Percentiles rank a stretch among this genome's conserved stretches.
Conservation (phyloP, 2,113 vertebrate genomes). For the Machaerirhynchus nigripectus region DNA sequence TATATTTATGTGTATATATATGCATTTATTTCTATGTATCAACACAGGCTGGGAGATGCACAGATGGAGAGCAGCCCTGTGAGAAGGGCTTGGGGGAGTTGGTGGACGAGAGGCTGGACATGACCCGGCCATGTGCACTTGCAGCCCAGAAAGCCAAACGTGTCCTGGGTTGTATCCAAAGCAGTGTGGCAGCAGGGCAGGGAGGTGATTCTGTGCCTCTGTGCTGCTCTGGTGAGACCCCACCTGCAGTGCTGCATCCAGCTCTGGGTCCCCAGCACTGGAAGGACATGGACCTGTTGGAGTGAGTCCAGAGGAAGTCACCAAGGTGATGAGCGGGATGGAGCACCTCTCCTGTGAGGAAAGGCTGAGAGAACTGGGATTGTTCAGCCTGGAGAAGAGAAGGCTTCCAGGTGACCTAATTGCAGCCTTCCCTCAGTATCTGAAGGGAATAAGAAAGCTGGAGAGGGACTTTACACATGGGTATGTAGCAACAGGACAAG, state of each 20-base stretch:
- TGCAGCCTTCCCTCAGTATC: not conserved
- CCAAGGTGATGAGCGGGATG: not conserved
- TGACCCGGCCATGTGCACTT: fast-evolving
- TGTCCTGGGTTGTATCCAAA: not conserved
- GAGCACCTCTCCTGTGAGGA: not conserved
- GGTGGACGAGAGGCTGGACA: not conserved
- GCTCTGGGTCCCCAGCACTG: not conserved
- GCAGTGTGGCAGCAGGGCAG: not conserved
- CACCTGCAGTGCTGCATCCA: not conserved
- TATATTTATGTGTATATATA: not conserved
- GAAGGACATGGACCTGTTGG: fast-evolving
- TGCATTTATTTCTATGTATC: not conserved
- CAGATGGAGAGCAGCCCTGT: not conserved
- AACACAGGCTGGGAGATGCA: not conserved
- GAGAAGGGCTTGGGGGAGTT: not conserved
- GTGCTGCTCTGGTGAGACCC: not conserved
- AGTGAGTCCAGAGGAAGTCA: fast-evolving
- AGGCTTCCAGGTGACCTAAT: not conserved
- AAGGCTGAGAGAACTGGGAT: not conserved
- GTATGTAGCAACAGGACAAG: not conserved
- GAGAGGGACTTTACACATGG: not conserved
- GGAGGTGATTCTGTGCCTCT: not conserved
- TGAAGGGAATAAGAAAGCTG: not conserved
- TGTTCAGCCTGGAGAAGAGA: not conserved
- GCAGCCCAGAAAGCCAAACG: fast-evolving